Conservation (phyloP, 2,797 vertebrate species). For the Mormyrops boulengeri region DNA sequence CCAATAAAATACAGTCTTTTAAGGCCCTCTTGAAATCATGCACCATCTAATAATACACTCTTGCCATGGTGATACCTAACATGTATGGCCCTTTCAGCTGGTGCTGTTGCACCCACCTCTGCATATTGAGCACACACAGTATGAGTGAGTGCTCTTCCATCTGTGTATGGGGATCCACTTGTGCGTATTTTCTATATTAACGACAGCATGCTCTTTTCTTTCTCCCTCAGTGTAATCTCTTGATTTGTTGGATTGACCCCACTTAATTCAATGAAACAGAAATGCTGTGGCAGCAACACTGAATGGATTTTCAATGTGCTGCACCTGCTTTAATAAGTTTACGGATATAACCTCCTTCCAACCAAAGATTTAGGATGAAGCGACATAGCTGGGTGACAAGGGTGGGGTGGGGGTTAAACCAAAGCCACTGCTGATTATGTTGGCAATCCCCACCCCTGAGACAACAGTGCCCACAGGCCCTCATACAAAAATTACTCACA, state of each 20-base stretch:
- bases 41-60: not conserved
- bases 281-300: constrained; percentile 60
- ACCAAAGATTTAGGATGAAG: constrained; percentile 20
- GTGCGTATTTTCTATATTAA: not conserved
- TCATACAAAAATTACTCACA: not conserved
- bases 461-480: constrained; percentile 21
- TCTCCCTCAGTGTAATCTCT: constrained; percentile 51
- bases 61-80: not conserved
- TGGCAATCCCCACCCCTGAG: constrained; percentile 22
- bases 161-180: constrained; percentile 16
- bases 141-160: constrained; percentile 7
- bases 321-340: constrained; percentile 58
- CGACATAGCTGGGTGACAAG: not conserved
- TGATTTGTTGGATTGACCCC: constrained; percentile 62
- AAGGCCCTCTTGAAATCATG: not conserved
- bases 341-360: constrained; percentile 45
- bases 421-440: not conserved
- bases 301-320: constrained; percentile 62
- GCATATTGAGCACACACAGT: not conserved
- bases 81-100: not conserved
- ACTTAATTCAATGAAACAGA: constrained; percentile 62
- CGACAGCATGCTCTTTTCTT: constrained; percentile 37
- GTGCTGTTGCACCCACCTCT: not conserved
- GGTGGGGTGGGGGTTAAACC: not conserved
- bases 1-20: not conserved